Percentiles rank a stretch among this genome's conserved stretches.
Conservation (phyloP, 2,888 invertebrate species). For the Amphimallon solstitiale region DNA sequence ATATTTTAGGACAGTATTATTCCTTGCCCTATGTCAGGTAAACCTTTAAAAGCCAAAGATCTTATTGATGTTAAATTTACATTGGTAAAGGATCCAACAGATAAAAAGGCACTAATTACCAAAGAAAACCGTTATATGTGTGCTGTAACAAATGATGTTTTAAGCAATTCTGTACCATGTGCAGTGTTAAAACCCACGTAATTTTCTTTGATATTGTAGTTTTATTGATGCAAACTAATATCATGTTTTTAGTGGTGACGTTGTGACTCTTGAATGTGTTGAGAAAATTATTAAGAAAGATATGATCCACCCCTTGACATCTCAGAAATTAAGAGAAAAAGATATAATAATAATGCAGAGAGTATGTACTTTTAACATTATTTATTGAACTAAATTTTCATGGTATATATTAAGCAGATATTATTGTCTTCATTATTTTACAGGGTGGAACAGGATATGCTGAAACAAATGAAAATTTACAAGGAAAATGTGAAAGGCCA, state of each 20-base stretch:
- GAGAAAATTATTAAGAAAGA: constrained; percentile 97
- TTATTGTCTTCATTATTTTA: too few species aligned
- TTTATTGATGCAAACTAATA: background rate
- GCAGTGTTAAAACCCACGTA: constrained; percentile 91
- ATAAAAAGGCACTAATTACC: constrained; percentile 85
- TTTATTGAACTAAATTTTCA: too few species aligned
- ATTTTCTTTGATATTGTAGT: constrained; percentile 56
- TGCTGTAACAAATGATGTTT: constrained; percentile 94
- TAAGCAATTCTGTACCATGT: constrained; percentile 94
- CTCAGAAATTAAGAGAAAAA: constrained; percentile 82
- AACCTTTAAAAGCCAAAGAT: constrained; percentile 90
- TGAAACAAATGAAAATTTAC: constrained; percentile 83
- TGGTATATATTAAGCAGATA: background rate
- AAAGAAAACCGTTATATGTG: constrained; percentile 97
- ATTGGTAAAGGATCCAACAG: constrained; percentile 86
- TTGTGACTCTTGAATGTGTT: constrained; percentile 95
- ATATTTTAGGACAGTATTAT: constrained; percentile 72
- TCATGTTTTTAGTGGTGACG: constrained; percentile 80
- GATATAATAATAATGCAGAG: constrained; percentile 94
- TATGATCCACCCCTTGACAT: constrained; percentile 94
- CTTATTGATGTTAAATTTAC: constrained; percentile 94
- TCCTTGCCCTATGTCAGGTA: constrained; percentile 86
- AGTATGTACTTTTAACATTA: constrained; percentile 68
- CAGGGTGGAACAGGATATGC: constrained; percentile 96
- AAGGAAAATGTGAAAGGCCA: constrained; percentile 85